Evolutionary conservation across 2,888 invertebrate genomes (phyloP), one percentile per base, ranked within the genome.

Genomic region (Erynnis tages): DNA sequence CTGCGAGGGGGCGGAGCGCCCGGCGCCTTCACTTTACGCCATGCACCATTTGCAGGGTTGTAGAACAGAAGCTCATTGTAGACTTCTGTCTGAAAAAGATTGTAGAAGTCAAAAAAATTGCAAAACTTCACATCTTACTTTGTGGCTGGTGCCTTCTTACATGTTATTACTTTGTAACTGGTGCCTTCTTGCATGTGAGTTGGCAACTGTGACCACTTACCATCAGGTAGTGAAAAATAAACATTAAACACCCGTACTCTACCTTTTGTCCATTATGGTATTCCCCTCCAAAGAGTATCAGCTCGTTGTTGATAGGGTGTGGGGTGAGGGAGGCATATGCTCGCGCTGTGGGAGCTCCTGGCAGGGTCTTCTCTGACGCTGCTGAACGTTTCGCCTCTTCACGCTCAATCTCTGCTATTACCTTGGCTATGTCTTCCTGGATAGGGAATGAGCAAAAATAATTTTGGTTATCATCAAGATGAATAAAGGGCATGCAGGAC

Each of bases 251-350:
- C n/a, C n/a, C n/a, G n/a, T n/a, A n/a, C n/a, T n/a, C n/a, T 76
- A 94, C 95, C 86, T 94, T 95, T 70, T 94, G 93, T 0, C 97
- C 97, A 83, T 97, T 94, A 71, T 94, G 96, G 70, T 94, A 97
- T 84, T 98, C 98, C 35, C 98, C 98, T 0, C 98, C 98, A 81
- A 96, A 96, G 75, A 98, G 83, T 55, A 98, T 93, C 1, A 98
- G 83, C 73, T 97, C 97, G 69, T 97, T 96, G 56, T 94, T 95
- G 10, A 66, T 83, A 0, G 97, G 97, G 76, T 98, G 96, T 0
- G 96, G 85, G 4, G 94, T 93, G 29, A 98, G 85, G 0, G 94
- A 90, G 60, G 96, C 96, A 76, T 95, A 96, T 1, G 95, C 93
- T 67, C 98, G 91, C 10, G 95, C 90, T 0, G 93, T 91, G 0